These are phyloP conservation scores for Marcusenius ussheri DNA, from an alignment of 2,113 vertebrate genomes.

Conservation along the genomic window DNA sequence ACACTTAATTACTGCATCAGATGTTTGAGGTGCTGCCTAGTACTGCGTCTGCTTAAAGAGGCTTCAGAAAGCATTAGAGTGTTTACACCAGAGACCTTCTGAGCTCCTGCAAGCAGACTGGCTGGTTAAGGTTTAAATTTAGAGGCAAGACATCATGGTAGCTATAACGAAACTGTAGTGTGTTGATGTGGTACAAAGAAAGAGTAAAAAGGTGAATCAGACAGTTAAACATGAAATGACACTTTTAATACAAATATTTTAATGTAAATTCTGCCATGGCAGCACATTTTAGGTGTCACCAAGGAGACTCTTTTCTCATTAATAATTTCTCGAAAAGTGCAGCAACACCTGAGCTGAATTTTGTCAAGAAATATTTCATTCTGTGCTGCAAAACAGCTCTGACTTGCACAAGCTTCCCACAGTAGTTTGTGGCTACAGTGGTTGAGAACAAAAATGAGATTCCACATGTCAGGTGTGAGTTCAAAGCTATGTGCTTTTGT, in stretches of 20 bases:
- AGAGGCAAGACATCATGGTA: background rate
- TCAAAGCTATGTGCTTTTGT: background rate
- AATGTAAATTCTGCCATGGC: background rate
- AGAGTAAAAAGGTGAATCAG: background rate
- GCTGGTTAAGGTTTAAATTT: background rate
- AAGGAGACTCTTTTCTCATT: background rate
- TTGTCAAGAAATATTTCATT: background rate
- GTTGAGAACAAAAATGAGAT: background rate
- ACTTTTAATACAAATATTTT: background rate
- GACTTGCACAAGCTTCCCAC: background rate
- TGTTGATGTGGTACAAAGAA: background rate
- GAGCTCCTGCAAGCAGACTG: background rate
- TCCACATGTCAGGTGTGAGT: background rate
- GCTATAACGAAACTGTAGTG: background rate
- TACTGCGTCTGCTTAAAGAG: background rate
- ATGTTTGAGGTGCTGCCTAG: background rate
- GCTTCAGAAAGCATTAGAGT: background rate
- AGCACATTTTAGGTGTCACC: background rate
- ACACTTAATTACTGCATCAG: background rate
- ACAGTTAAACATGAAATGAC: background rate
- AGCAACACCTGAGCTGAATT: background rate
- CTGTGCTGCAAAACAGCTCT: background rate
- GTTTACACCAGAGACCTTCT: background rate
- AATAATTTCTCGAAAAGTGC: background rate
- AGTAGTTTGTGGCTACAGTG: background rate